phyloP scores from a whole-genome alignment of 37 sponge, comb jelly and placozoan species.

The Hexactinellida sp. region DNA sequence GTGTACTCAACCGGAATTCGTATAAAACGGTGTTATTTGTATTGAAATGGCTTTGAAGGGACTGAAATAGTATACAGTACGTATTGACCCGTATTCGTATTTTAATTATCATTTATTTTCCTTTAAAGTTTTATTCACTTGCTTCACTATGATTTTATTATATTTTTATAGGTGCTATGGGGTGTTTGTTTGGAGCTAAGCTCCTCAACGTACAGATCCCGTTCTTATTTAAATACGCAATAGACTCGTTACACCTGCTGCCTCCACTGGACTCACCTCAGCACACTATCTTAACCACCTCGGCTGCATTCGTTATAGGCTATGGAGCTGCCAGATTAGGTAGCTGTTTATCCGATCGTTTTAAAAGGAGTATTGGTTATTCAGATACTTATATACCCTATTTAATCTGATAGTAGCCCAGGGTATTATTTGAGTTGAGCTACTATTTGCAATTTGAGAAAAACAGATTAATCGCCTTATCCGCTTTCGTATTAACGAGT shows the following conservation, averaged over 20 bases:
- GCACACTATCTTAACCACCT: constrained; percentile 51
- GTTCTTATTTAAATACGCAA: constrained; percentile 80
- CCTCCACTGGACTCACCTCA: constrained; percentile 40
- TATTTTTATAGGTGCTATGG: neutral
- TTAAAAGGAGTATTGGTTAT: neutral
- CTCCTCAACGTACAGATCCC: constrained; percentile 73
- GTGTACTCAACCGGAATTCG: no score
- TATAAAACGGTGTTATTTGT: no score
- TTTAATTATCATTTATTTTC: no score
- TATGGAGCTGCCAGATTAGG: constrained; percentile 38
- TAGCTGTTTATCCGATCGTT: neutral
- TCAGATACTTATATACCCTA: neutral
- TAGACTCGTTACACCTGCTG: constrained; percentile 52
- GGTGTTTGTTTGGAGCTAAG: constrained; percentile 24
- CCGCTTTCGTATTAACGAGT: no score
- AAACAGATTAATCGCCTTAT: no score
- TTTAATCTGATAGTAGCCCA: neutral
- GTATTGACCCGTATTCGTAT: no score
- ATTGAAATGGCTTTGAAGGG: no score
- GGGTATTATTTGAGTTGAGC: no score
- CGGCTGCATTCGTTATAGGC: constrained; percentile 67
- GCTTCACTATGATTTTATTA: no score
- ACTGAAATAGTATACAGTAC: no score
- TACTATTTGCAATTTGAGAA: no score
- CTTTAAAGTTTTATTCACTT: no score